phyloP scores from a whole-genome alignment of 2,113 vertebrate species.

The Cavia porcellus region DNA sequence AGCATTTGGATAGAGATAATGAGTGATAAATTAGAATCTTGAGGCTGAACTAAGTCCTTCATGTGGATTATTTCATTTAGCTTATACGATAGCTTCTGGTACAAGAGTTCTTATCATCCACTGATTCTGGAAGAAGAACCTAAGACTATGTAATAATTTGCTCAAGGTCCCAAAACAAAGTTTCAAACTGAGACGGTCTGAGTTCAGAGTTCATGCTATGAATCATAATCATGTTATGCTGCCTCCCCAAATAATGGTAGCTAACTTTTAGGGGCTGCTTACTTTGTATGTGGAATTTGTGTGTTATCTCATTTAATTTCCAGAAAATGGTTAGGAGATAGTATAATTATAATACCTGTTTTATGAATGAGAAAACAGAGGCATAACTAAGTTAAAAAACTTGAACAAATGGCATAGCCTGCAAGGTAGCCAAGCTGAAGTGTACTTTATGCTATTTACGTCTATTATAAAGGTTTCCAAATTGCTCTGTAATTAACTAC shows the following conservation, averaged over 20 bases:
- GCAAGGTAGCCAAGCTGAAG: not conserved
- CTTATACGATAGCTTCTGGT: not conserved
- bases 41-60: not conserved
- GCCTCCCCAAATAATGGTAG: not conserved
- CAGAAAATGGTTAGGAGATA: not conserved
- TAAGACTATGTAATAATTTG: not conserved
- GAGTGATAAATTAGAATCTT: not conserved
- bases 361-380: slow-evolving; percentile 53
- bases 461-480: slow-evolving; percentile 38
- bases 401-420: not conserved
- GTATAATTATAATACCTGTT: not conserved
- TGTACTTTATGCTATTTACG: slow-evolving; percentile 40
- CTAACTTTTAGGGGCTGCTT: slow-evolving; percentile 37
- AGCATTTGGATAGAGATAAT: slow-evolving; percentile 24
- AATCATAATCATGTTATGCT: not conserved
- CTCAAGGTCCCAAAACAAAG: not conserved
- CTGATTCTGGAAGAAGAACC: not conserved
- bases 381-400: not conserved
- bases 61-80: not conserved
- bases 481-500: slow-evolving; percentile 49
- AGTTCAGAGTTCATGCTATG: slow-evolving; percentile 12
- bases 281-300: not conserved
- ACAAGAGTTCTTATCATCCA: not conserved
- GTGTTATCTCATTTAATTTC: not conserved
- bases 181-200: slow-evolving; percentile 39